Evolutionary conservation across 1,140 invertebrate species (phyloP).

Genomic region (Eufriesea mexicana): DNA sequence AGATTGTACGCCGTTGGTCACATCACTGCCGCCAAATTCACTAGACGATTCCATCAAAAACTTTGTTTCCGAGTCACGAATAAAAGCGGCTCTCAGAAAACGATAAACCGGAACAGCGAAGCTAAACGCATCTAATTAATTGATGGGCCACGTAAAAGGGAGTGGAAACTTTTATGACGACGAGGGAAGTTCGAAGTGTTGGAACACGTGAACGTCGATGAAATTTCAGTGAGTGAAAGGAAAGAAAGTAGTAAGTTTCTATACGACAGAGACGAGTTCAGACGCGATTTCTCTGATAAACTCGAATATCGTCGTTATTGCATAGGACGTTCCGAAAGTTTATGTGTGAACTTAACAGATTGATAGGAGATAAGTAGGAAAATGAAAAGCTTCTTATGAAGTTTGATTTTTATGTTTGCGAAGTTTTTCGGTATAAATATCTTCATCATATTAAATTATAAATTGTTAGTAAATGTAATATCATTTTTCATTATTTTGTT

Average conservation of each 20-base stretch:
- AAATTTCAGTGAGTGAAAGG: constrained; percentile 25
- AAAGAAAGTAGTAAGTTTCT: neutral
- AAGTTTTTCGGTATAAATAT: too few relatives aligned
- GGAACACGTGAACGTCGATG: constrained; percentile 44
- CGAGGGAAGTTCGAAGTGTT: constrained; percentile 30
- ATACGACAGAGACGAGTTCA: neutral
- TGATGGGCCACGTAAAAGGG: constrained; percentile 36
- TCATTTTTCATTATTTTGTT: too few relatives aligned
- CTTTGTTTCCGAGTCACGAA: constrained; percentile 11
- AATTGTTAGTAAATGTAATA: too few relatives aligned
- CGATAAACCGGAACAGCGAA: constrained; percentile 34
- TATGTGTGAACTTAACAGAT: neutral
- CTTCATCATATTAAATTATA: too few relatives aligned
- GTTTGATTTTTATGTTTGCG: too few relatives aligned
- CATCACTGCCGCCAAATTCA: constrained; percentile 12
- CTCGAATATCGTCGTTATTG: too few relatives aligned
- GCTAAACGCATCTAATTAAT: constrained; percentile 65
- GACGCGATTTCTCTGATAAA: neutral
- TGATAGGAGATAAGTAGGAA: neutral
- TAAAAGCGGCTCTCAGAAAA: constrained; percentile 22
- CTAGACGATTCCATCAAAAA: constrained; percentile 31
- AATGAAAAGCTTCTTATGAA: neutral
- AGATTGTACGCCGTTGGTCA: constrained; percentile 37
- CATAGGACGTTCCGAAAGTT: too few relatives aligned
- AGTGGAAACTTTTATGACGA: constrained; percentile 48